Evolutionary conservation across 2,113 vertebrate species (phyloP).

Genomic region (Myiopsitta monachus): DNA sequence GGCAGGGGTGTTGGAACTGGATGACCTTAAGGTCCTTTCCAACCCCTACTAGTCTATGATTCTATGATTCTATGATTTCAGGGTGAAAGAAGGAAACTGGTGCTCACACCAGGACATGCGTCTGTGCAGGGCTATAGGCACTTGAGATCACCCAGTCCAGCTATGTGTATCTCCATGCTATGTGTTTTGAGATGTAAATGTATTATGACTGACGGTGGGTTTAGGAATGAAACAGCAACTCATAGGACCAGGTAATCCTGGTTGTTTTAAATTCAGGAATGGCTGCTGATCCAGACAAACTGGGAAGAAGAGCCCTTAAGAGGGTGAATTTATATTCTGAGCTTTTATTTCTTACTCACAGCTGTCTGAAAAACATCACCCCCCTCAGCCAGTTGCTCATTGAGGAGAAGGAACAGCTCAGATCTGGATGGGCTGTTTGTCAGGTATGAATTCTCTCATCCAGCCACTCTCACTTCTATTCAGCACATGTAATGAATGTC

Average conservation of each 20-base stretch:
- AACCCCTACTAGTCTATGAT: too few relatives aligned
- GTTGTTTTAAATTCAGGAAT: background rate
- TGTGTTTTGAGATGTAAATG: background rate
- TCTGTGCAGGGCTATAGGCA: background rate
- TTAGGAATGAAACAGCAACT: background rate
- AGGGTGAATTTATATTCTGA: conserved; percentile 52
- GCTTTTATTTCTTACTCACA: conserved; percentile 55
- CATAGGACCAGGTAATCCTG: background rate
- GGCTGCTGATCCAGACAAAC: conserved; percentile 39
- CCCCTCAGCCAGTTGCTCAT: conserved; percentile 11
- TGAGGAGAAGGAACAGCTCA: conserved; percentile 51
- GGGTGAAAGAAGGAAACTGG: too few relatives aligned
- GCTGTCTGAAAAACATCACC: conserved; percentile 49
- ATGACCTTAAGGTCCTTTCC: too few relatives aligned
- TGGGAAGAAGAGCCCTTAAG: conserved; percentile 27
- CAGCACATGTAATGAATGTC: conserved; percentile 68
- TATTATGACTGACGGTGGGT: background rate
- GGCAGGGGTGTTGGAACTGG: too few relatives aligned
- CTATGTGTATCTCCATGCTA: accelerated
- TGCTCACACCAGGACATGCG: background rate
- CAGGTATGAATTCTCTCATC: conserved; percentile 70
- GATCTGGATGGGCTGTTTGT: conserved; percentile 65
- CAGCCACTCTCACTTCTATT: conserved; percentile 68
- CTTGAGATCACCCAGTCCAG: background rate
- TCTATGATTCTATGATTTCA: background rate